These are phyloP conservation scores for Sebastes paucispinis DNA, from an alignment of 2,797 vertebrate species.

Conservation along the genomic window DNA sequence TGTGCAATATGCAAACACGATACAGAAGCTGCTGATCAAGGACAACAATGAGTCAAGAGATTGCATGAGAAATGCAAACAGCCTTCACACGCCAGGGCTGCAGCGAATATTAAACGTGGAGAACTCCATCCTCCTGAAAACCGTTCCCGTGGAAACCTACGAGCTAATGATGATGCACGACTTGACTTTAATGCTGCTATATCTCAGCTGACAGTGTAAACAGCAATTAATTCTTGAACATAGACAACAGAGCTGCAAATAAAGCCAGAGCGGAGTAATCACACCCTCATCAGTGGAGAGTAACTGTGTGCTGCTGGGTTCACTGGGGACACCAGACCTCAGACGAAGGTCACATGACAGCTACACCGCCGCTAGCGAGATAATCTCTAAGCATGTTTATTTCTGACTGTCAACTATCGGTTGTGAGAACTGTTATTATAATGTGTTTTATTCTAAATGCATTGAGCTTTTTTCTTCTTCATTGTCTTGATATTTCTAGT, in stretches of 20 bases:
- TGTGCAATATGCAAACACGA: conserved; percentile 33
- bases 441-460: not conserved
- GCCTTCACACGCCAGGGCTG: conserved; percentile 21
- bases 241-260: not conserved
- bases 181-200: not conserved
- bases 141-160: not conserved
- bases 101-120: not conserved
- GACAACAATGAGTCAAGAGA: conserved; percentile 16
- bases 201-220: not conserved
- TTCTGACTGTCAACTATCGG: not conserved
- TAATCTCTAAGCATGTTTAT: not conserved
- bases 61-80: conserved; percentile 39
- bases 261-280: not conserved
- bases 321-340: not conserved
- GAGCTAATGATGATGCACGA: not conserved
- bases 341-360: too few species aligned
- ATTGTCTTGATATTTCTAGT: too few species aligned
- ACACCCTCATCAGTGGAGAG: not conserved
- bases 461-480: too few species aligned
- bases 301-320: not conserved
- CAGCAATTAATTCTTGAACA: not conserved
- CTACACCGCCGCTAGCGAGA: not conserved
- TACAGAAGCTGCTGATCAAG: conserved; percentile 21
- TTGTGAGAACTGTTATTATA: not conserved
- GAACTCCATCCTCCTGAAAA: not conserved